Percentiles rank a stretch among this genome's conserved stretches.
These are phyloP conservation scores for Sebastes matsubarae DNA, from an alignment of 2,797 vertebrate species.

Conservation along the genomic window DNA sequence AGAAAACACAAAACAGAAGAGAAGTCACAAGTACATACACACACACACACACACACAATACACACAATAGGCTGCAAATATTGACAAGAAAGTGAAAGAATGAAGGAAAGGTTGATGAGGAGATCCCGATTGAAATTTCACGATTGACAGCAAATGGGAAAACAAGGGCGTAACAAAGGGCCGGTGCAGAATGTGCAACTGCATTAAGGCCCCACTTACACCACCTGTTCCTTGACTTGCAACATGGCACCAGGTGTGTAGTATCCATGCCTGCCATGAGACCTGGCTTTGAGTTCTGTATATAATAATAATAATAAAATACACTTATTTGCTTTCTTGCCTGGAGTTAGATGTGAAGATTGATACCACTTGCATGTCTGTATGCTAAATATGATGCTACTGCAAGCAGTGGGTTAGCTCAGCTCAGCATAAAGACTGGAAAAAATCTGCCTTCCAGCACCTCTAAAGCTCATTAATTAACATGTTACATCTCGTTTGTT, in stretches of 20 bases:
- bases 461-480: background rate
- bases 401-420: background rate
- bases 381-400: background rate
- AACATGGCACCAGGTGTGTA: background rate
- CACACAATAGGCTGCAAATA: background rate
- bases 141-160: background rate
- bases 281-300: background rate
- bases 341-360: background rate
- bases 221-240: background rate
- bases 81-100: background rate
- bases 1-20: slow-evolving; percentile 37
- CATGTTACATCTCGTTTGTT: background rate
- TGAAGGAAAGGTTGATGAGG: background rate
- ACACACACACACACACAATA: background rate
- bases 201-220: background rate
- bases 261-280: background rate
- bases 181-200: background rate
- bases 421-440: background rate
- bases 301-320: background rate
- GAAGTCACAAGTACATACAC: slow-evolving; percentile 14
- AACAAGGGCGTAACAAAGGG: slow-evolving; percentile 44
- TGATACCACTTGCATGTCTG: background rate
- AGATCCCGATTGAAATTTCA: slow-evolving; percentile 4
- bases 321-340: background rate
- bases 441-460: background rate